These are phyloP conservation scores for Dryas iulia DNA, from an alignment of 1,140 invertebrate species.

Conservation along the genomic window DNA sequence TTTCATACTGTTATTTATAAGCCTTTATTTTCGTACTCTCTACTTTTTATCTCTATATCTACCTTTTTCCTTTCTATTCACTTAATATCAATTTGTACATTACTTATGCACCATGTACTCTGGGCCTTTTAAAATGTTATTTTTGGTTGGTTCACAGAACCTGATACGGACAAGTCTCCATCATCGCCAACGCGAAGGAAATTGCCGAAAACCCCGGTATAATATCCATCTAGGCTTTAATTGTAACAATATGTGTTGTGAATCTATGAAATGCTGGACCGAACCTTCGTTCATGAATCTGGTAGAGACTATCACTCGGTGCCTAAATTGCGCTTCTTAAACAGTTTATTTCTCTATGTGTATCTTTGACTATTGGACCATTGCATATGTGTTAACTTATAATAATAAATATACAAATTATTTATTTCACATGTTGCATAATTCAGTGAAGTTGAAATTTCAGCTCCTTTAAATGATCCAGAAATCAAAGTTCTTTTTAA, in stretches of 20 bases:
- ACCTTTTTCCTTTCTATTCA: neutral
- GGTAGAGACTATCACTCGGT: constrained; percentile 75
- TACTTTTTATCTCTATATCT: neutral
- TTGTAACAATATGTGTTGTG: constrained; percentile 78
- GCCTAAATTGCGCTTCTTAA: constrained; percentile 59
- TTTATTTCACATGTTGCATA: neutral
- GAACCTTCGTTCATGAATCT: constrained; percentile 58
- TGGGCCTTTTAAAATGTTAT: neutral
- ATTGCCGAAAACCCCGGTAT: constrained; percentile 96
- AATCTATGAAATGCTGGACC: constrained; percentile 64
- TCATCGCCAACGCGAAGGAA: constrained; percentile 93
- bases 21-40: neutral
- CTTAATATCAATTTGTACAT: neutral
- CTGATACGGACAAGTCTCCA: constrained; percentile 89
- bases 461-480: constrained; percentile 13
- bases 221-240: constrained; percentile 81
- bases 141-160: constrained; percentile 82
- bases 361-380: constrained; percentile 28
- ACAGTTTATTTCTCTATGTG: constrained; percentile 40
- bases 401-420: neutral
- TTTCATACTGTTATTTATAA: neutral
- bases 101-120: neutral
- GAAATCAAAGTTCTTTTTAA: constrained; percentile 24
- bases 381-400: constrained; percentile 1
- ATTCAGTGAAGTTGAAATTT: neutral